Percentiles rank a stretch among this genome's conserved stretches.
Conservation (phyloP, 2,888 invertebrate species). For the Apoderus coryli region DNA sequence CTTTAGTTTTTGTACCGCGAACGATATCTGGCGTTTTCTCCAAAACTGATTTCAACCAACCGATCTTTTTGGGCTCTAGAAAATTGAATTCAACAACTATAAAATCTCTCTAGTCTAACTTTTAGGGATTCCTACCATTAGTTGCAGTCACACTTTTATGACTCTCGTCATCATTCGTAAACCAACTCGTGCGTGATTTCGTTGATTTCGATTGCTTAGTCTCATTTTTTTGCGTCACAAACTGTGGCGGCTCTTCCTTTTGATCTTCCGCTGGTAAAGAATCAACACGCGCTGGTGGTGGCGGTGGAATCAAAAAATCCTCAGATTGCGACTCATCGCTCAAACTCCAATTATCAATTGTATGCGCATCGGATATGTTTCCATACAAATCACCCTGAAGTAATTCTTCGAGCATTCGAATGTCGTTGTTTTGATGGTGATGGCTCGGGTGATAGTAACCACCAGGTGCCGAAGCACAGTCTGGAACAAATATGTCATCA, state of each 20-base stretch:
- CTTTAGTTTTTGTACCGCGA: slow-evolving; percentile 17
- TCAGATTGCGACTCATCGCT: slow-evolving; percentile 35
- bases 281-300: slow-evolving; percentile 47
- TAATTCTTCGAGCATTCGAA: slow-evolving; percentile 45
- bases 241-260: slow-evolving; percentile 12
- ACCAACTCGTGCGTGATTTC: slow-evolving; percentile 26
- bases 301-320: slow-evolving; percentile 36
- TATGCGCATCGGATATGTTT: slow-evolving; percentile 34
- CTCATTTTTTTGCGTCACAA: not conserved
- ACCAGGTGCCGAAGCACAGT: too few species aligned
- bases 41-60: slow-evolving; percentile 31
- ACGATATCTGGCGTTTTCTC: slow-evolving; percentile 39
- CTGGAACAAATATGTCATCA: too few species aligned
- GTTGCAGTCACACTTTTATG: too few species aligned
- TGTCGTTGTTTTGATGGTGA: slow-evolving; percentile 14
- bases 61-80: too few species aligned
- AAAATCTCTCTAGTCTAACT: too few species aligned
- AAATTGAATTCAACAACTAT: too few species aligned
- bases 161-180: slow-evolving; percentile 18
- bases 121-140: too few species aligned
- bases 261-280: slow-evolving; percentile 42
- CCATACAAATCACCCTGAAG: slow-evolving; percentile 55
- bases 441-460: too few species aligned
- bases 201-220: too few species aligned
- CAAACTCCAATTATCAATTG: slow-evolving; percentile 34